phyloP scores from a whole-genome alignment of 2,888 invertebrate species.

The Germaria angustata region DNA sequence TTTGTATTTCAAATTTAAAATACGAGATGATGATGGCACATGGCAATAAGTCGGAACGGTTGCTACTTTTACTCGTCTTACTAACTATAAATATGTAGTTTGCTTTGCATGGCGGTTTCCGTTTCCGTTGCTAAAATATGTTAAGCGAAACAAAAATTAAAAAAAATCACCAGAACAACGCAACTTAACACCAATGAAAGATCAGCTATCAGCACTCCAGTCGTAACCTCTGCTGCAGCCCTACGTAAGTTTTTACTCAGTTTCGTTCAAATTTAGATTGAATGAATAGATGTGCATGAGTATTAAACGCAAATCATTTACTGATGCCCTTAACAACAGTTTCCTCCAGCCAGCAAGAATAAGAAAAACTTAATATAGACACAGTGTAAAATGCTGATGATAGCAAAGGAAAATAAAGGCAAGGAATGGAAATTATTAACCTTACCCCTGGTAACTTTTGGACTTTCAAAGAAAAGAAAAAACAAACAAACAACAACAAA shows the following conservation, averaged over 20 bases:
- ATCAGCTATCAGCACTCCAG: conserved; percentile 55
- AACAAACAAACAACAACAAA: background rate
- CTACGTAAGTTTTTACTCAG: conserved; percentile 9
- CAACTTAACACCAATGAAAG: conserved; percentile 56
- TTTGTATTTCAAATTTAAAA: conserved; percentile 15
- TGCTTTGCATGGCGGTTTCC: conserved; percentile 40
- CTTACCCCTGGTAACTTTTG: conserved; percentile 58
- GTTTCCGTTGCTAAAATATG: conserved; percentile 57
- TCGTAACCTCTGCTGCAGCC: conserved; percentile 31
- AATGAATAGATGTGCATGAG: conserved; percentile 52
- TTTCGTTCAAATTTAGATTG: conserved; percentile 13
- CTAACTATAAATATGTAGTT: conserved; percentile 23
- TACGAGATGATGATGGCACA: conserved; percentile 42
- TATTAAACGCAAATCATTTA: conserved; percentile 63
- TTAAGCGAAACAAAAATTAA: conserved; percentile 26
- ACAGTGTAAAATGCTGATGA: background rate
- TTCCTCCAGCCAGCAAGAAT: background rate
- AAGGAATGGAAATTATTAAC: conserved; percentile 39
- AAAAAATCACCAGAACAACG: background rate
- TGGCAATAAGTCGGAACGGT: conserved; percentile 28
- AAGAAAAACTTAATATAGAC: background rate
- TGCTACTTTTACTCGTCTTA: conserved; percentile 22
- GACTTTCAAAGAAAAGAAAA: conserved; percentile 38
- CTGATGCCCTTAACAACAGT: conserved; percentile 21
- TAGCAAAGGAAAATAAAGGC: background rate